A percentile compares a stretch with the other conserved stretches of the same genome.
Conservation (phyloP, 2,113 vertebrate genomes). For the Clinocottus analis region DNA sequence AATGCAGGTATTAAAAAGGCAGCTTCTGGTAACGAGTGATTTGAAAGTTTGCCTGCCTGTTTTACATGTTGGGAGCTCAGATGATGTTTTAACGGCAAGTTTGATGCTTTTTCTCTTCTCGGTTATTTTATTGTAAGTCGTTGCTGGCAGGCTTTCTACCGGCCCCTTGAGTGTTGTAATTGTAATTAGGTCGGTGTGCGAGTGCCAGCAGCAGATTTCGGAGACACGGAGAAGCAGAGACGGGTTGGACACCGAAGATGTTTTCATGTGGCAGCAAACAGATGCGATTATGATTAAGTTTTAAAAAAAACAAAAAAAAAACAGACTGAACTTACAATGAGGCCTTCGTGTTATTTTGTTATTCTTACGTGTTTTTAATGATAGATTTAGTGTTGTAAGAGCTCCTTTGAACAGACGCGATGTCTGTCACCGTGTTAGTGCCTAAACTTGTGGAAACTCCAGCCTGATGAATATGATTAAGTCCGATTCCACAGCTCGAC, state of each 20-base stretch:
- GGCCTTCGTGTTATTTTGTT: slow-evolving; percentile 28
- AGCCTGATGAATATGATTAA: slow-evolving; percentile 47
- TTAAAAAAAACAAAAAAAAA: slow-evolving; percentile 25
- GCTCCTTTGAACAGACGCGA: slow-evolving; percentile 17
- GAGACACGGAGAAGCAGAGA: slow-evolving; percentile 34
- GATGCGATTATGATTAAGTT: slow-evolving; percentile 50
- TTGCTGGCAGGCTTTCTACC: slow-evolving; percentile 36
- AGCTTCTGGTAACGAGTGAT: slow-evolving; percentile 48
- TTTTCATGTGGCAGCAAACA: slow-evolving; percentile 34
- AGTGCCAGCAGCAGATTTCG: slow-evolving; percentile 56
- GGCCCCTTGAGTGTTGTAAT: slow-evolving; percentile 60
- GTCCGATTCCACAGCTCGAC: slow-evolving; percentile 35
- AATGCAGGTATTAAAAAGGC: slow-evolving; percentile 61
- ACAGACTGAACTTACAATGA: slow-evolving; percentile 43
- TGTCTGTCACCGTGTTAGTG: slow-evolving; percentile 27
- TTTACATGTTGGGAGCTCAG: slow-evolving; percentile 58
- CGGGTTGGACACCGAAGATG: slow-evolving; percentile 37
- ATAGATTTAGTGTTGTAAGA: slow-evolving; percentile 22
- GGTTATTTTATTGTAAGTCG: slow-evolving; percentile 46
- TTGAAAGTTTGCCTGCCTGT: slow-evolving; percentile 58
- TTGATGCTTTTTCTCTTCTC: slow-evolving; percentile 29
- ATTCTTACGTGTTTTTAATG: slow-evolving; percentile 17
- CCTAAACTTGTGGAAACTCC: slow-evolving; percentile 43
- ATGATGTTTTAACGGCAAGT: slow-evolving; percentile 37
- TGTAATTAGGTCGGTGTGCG: slow-evolving; percentile 59